Conservation (phyloP, 2,797 vertebrate genomes). For the Cephalopachus bancanus region DNA sequence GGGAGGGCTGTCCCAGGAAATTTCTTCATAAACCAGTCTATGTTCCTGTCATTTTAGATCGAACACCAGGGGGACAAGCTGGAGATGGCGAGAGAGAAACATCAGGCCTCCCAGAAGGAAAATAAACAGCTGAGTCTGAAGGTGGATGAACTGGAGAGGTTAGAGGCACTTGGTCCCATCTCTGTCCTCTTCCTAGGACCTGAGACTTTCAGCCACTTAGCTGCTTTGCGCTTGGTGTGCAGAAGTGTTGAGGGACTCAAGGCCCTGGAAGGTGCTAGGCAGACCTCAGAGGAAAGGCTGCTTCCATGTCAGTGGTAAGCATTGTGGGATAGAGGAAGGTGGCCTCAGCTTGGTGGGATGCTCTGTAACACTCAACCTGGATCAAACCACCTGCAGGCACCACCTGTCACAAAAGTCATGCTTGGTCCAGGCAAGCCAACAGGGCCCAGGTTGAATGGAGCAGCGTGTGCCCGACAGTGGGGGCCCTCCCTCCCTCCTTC, state of each 20-base stretch:
- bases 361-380: not conserved
- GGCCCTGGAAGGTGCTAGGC: conserved; percentile 80
- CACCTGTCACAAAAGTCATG: conserved; percentile 26
- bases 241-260: conserved; percentile 78
- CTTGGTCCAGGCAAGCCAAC: not conserved
- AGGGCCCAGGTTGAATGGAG: not conserved
- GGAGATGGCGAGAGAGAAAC: conserved; percentile 94
- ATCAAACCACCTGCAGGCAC: not conserved
- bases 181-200: conserved; percentile 83
- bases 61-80: conserved; percentile 94
- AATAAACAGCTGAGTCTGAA: conserved; percentile 94
- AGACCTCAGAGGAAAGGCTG: conserved; percentile 78
- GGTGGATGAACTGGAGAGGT: conserved; percentile 95
- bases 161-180: conserved; percentile 83
- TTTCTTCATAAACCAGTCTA: conserved; percentile 80
- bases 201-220: conserved; percentile 81
- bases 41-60: conserved; percentile 91
- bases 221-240: conserved; percentile 78
- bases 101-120: conserved; percentile 93
- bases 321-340: conserved; percentile 2
- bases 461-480: not conserved
- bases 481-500: not conserved
- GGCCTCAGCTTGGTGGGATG: not conserved
- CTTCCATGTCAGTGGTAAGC: conserved; percentile 72
- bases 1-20: not conserved